Percentiles rank a stretch among this genome's conserved stretches.
phyloP scores from a whole-genome alignment of 1,140 invertebrate genomes.

The Polypedilum vanderplanki region DNA sequence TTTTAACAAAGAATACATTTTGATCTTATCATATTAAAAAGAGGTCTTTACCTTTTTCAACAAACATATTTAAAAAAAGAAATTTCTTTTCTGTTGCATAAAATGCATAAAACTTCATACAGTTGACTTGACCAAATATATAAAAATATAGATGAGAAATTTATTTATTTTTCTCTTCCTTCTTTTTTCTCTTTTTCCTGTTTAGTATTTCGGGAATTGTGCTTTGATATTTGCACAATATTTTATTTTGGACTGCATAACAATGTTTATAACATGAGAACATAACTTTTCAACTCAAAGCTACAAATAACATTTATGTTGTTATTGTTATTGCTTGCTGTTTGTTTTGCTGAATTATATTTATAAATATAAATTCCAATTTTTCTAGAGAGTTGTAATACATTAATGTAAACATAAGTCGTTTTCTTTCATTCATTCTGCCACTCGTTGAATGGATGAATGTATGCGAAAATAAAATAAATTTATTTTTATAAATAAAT shows the following conservation, averaged over 20 bases:
- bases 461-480: not conserved
- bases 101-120: no score
- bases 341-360: not conserved
- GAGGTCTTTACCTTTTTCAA: no score
- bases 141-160: no score
- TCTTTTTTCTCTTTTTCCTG: not conserved
- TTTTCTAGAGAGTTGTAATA: not conserved
- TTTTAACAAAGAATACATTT: no score
- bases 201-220: not conserved
- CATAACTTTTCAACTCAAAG: not conserved
- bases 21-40: no score
- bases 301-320: not conserved
- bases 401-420: constrained; percentile 2
- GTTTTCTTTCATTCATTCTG: not conserved
- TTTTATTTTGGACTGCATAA: not conserved
- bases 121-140: no score
- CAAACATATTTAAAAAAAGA: no score
- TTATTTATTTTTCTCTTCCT: no score
- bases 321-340: not conserved
- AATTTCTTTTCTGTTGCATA: no score
- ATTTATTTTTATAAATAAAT: no score
- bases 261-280: not conserved
- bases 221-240: not conserved
- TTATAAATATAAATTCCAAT: not conserved
- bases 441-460: not conserved